Evolutionary conservation across 2,113 vertebrate genomes (phyloP).

Genomic region (Marcusenius ussheri): DNA sequence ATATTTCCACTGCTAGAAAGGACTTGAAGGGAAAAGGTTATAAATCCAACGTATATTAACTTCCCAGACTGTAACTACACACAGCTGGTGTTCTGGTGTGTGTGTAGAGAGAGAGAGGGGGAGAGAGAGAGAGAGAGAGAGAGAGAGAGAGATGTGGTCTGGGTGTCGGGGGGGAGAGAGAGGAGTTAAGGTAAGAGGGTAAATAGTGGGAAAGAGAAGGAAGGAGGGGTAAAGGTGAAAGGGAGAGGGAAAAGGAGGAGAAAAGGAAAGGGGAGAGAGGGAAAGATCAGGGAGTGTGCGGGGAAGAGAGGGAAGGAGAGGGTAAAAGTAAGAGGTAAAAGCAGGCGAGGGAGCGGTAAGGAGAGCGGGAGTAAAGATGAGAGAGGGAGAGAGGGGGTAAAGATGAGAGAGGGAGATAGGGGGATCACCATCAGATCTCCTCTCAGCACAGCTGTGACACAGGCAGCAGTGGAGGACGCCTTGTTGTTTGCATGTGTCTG

Average conservation of each 20-base stretch:
- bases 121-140: background rate
- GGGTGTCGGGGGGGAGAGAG: background rate
- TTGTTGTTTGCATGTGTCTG: constrained; percentile 28
- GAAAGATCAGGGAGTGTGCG: constrained; percentile 1
- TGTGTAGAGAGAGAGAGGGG: background rate
- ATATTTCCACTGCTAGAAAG: background rate
- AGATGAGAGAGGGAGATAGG: background rate
- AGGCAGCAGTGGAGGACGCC: constrained; percentile 12
- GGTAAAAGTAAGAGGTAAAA: background rate
- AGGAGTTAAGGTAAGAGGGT: background rate
- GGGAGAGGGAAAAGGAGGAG: background rate
- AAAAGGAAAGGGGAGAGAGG: background rate
- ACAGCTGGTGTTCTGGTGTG: background rate
- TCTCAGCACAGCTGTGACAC: constrained; percentile 19
- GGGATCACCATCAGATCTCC: constrained; percentile 6
- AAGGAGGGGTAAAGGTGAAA: constrained; percentile 6
- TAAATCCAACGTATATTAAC: background rate
- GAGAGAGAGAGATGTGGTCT: background rate
- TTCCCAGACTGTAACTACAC: background rate
- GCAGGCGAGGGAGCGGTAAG: background rate
- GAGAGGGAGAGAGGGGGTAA: background rate
- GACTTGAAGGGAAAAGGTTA: background rate
- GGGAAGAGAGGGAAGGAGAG: background rate
- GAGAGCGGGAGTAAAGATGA: background rate
- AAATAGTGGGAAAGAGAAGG: background rate